phyloP scores from a whole-genome alignment of 2,113 vertebrate species.

The Micronisus gabar region DNA sequence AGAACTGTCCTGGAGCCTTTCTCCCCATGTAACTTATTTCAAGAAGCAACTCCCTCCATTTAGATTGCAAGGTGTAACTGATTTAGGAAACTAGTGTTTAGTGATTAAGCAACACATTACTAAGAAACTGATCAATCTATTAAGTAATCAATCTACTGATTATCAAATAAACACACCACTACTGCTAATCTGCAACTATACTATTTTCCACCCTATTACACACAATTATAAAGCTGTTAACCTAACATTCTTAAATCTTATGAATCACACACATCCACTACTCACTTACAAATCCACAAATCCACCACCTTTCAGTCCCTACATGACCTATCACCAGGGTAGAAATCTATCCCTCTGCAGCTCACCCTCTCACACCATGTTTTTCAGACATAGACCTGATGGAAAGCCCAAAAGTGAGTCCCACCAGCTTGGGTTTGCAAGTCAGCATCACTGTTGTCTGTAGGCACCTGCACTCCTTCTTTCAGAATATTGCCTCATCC shows the following conservation, averaged over 20 bases:
- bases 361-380: not conserved
- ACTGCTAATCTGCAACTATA: not conserved
- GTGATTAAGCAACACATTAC: not conserved
- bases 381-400: not conserved
- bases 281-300: not conserved
- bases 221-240: not conserved
- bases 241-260: not conserved
- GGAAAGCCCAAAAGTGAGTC: not conserved
- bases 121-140: not conserved
- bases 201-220: not conserved
- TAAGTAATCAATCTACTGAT: not conserved
- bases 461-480: not conserved
- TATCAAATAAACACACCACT: not conserved
- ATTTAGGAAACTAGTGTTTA: not conserved
- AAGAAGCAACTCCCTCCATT: not conserved
- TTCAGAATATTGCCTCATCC: not conserved
- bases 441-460: not conserved
- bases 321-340: not conserved
- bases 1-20: not conserved
- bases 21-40: not conserved
- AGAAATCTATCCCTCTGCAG: not conserved
- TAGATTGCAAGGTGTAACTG: not conserved
- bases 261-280: not conserved
- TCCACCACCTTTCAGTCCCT: not conserved
- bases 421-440: accelerated